Evolutionary conservation across 2,797 vertebrate species (phyloP).

Genomic region (Manis crassicaudata): DNA sequence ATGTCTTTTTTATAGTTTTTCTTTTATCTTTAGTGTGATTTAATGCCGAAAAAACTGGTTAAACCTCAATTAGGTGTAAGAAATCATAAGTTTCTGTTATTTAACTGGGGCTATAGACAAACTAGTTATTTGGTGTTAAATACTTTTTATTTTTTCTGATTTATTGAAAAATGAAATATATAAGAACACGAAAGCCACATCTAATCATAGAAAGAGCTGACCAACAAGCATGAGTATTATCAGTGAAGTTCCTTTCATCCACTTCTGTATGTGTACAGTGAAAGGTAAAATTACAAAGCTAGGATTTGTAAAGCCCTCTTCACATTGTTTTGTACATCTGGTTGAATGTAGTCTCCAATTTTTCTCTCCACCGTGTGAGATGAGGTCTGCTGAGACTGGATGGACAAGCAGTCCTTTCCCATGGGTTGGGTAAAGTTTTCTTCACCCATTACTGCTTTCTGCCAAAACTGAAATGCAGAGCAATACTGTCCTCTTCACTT

Average conservation of each 20-base stretch:
- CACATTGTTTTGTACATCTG: neutral
- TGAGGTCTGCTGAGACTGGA: neutral
- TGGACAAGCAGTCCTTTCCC: neutral
- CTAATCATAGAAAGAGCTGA: neutral
- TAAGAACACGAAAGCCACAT: neutral
- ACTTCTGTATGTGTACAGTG: neutral
- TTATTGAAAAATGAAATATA: neutral
- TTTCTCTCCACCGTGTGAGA: neutral
- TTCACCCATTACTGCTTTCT: neutral
- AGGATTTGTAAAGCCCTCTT: neutral
- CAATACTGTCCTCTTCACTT: neutral
- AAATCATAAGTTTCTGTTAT: neutral
- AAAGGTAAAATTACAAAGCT: neutral
- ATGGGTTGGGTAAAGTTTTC: neutral
- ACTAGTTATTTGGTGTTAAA: neutral
- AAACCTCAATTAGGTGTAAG: neutral
- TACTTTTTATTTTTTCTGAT: neutral
- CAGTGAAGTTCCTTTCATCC: neutral
- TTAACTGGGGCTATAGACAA: neutral
- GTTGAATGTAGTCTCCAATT: neutral
- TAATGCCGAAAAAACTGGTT: neutral
- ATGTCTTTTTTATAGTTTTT: neutral
- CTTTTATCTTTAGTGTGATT: constrained; percentile 3
- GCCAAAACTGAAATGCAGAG: neutral
- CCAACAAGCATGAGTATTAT: neutral